phyloP scores from a whole-genome alignment of 2,888 invertebrate species.

The Theodoxus fluviatilis region DNA sequence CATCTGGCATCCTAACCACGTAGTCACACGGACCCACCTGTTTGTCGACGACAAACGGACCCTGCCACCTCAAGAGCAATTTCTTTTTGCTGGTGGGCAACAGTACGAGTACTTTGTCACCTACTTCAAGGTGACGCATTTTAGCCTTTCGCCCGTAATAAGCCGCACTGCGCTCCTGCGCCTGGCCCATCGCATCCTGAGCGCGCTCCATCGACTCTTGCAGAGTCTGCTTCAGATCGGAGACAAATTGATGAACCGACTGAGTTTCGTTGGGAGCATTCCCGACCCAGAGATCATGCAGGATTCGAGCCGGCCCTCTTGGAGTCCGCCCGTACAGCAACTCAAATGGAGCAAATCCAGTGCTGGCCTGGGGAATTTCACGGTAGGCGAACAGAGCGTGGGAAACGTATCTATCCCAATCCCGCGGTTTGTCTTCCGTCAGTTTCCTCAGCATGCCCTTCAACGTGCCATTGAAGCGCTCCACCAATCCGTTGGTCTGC shows the following conservation, averaged over 20 bases:
- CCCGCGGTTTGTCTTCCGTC: slow-evolving; percentile 28
- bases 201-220: slow-evolving; percentile 34
- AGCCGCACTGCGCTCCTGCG: slow-evolving; percentile 25
- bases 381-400: slow-evolving; percentile 24
- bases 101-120: slow-evolving; percentile 36
- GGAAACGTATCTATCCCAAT: slow-evolving; percentile 37
- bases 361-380: slow-evolving; percentile 18
- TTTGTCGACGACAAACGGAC: slow-evolving; percentile 31
- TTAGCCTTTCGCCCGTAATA: slow-evolving; percentile 34
- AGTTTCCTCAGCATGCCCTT: slow-evolving; percentile 35
- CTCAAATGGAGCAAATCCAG: slow-evolving; percentile 34
- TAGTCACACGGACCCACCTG: slow-evolving; percentile 29
- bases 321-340: slow-evolving; percentile 35
- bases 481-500: slow-evolving; percentile 5
- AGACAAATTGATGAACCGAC: slow-evolving; percentile 36
- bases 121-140: slow-evolving; percentile 25
- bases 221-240: slow-evolving; percentile 33
- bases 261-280: slow-evolving; percentile 24
- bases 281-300: slow-evolving; percentile 34
- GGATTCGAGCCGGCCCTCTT: slow-evolving; percentile 30
- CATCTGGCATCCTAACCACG: slow-evolving; percentile 28
- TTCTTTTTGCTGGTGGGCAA: slow-evolving; percentile 40
- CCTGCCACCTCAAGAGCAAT: slow-evolving; percentile 34
- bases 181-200: slow-evolving; percentile 24
- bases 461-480: slow-evolving; percentile 26